Evolutionary conservation across 1,140 invertebrate genomes (phyloP).

Genomic region (Brevipalpus yothersi): DNA sequence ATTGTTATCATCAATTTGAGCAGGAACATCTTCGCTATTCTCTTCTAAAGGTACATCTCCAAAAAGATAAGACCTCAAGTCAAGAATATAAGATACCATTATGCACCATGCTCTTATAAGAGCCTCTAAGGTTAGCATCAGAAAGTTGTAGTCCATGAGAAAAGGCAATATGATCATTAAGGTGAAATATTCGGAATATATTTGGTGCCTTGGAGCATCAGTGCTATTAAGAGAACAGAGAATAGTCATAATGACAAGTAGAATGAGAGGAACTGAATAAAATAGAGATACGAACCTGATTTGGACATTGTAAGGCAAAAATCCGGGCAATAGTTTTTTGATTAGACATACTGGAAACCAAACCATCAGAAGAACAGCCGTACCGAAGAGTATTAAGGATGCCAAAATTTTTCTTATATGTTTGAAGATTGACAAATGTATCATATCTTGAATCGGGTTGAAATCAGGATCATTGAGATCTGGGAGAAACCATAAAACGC

Average conservation of each 20-base stretch:
- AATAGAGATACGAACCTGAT: slow-evolving; percentile 17
- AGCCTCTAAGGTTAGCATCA: slow-evolving; percentile 68
- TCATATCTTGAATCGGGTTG: slow-evolving; percentile 96
- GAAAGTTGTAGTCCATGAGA: slow-evolving; percentile 82
- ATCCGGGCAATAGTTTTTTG: slow-evolving; percentile 48
- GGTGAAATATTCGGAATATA: slow-evolving; percentile 74
- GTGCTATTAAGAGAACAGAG: slow-evolving; percentile 27
- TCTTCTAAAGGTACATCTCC: slow-evolving; percentile 28
- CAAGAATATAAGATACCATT: slow-evolving; percentile 54
- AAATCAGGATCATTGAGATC: slow-evolving; percentile 98
- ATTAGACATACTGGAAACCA: slow-evolving; percentile 79
- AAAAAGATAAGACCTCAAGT: slow-evolving; percentile 65
- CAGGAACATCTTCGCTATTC: slow-evolving; percentile 9
- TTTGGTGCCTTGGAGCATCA: slow-evolving; percentile 48
- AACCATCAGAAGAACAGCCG: slow-evolving; percentile 77
- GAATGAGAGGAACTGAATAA: too few species aligned
- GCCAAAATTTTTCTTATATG: slow-evolving; percentile 69
- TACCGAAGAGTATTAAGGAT: slow-evolving; percentile 86
- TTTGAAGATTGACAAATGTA: slow-evolving; percentile 72
- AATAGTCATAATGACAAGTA: too few species aligned
- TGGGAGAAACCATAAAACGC: slow-evolving; percentile 83
- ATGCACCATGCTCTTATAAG: slow-evolving; percentile 64
- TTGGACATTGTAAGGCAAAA: slow-evolving; percentile 67
- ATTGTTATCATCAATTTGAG: slow-evolving; percentile 16
- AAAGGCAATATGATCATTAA: slow-evolving; percentile 90